Conservation (phyloP, 2,113 vertebrate genomes). For the Hemiscyllium ocellatum region DNA sequence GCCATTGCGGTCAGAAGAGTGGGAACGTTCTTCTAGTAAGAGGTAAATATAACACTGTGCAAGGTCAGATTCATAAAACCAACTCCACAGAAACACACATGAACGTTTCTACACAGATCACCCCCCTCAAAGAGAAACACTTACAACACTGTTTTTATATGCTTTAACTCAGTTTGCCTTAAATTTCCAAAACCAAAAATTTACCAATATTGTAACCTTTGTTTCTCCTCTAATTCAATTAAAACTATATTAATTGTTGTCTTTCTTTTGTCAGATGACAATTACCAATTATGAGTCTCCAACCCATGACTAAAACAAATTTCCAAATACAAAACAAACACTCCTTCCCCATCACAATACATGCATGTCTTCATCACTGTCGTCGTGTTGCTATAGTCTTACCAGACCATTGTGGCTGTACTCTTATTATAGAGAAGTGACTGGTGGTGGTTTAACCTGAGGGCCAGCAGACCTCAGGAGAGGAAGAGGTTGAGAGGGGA, state of each 20-base stretch:
- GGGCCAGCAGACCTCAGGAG: no score
- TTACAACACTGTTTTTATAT: background rate
- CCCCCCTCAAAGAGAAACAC: background rate
- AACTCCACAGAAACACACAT: background rate
- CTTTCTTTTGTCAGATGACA: background rate
- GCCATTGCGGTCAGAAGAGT: background rate
- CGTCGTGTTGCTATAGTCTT: no score
- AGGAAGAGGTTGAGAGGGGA: no score
- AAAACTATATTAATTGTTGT: background rate
- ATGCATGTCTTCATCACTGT: background rate
- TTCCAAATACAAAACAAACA: background rate
- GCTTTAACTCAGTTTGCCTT: background rate
- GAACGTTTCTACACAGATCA: background rate
- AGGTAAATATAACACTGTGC: background rate
- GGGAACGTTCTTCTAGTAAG: background rate
- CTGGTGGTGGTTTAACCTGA: no score
- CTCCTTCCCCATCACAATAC: background rate
- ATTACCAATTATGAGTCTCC: background rate
- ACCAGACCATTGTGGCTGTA: no score
- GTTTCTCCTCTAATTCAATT: background rate
- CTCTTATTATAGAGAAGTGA: no score
- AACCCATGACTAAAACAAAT: background rate
- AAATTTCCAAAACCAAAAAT: background rate
- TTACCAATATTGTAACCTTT: background rate
- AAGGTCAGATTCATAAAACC: background rate